Evolutionary conservation across 2,888 invertebrate genomes (phyloP).

Genomic region (Apamea anceps): DNA sequence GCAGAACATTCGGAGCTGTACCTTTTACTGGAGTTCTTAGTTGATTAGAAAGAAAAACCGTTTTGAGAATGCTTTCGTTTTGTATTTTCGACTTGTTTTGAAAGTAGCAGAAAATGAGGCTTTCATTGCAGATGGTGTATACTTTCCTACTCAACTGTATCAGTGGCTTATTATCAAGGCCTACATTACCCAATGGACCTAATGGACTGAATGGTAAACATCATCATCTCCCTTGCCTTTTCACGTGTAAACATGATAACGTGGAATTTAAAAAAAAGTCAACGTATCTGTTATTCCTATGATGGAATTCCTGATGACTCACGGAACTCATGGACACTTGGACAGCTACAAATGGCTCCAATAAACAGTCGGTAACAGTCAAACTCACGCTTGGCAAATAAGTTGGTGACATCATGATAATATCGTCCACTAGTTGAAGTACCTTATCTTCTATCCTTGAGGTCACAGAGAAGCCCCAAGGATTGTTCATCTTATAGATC

Average conservation of each 20-base stretch:
- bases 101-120: background rate
- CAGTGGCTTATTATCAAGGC: background rate
- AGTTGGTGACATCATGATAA: background rate
- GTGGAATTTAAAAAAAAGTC: background rate
- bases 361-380: background rate
- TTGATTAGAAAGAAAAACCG: constrained; percentile 22
- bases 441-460: background rate
- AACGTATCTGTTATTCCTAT: background rate
- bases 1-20: background rate
- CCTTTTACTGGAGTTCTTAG: constrained; percentile 26
- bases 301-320: background rate
- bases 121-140: background rate
- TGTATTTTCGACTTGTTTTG: constrained; percentile 2
- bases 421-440: background rate
- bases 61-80: constrained; percentile 7
- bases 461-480: background rate
- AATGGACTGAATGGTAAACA: background rate
- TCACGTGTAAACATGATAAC: background rate
- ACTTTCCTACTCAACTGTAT: background rate
- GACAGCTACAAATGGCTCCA: background rate
- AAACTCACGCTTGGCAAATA: background rate
- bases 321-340: background rate
- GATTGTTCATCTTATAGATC: background rate
- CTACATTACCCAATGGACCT: background rate
- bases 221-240: background rate